These are phyloP conservation scores for Melinaea marsaeus DNA, from an alignment of 2,888 invertebrate species.

Conservation along the genomic window DNA sequence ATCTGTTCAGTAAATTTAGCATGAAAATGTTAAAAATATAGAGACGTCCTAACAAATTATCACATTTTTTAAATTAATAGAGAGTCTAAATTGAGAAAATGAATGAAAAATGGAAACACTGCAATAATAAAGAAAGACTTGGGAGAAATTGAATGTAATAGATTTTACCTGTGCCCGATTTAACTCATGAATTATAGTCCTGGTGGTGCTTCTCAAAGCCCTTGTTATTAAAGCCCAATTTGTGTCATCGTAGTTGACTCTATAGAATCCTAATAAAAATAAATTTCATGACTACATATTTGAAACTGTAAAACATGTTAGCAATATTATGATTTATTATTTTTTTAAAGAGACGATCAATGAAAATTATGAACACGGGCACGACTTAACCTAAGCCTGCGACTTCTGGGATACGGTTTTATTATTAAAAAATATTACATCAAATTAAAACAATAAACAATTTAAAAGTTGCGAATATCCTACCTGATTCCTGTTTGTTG, in stretches of 20 bases:
- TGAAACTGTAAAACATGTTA: background rate
- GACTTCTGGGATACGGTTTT: too few relatives aligned
- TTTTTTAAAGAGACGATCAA: background rate
- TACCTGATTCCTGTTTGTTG: constrained; percentile 79
- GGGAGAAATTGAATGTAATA: background rate
- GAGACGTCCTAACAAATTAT: too few relatives aligned
- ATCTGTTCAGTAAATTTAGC: too few relatives aligned
- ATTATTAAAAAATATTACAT: too few relatives aligned
- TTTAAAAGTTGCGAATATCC: constrained; percentile 18
- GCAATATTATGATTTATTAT: background rate
- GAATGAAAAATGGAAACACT: too few relatives aligned
- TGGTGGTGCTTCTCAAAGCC: constrained; percentile 60
- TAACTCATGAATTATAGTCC: constrained; percentile 73
- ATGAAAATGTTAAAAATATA: too few relatives aligned
- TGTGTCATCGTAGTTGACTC: constrained; percentile 78
- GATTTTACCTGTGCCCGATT: constrained; percentile 81
- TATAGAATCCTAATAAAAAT: constrained; percentile 74
- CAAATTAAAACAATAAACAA: constrained; percentile 11
- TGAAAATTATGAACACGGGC: too few relatives aligned
- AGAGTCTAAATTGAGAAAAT: too few relatives aligned
- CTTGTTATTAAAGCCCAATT: constrained; percentile 78
- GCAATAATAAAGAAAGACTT: background rate
- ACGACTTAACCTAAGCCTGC: too few relatives aligned
- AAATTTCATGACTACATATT: background rate
- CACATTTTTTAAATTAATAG: too few relatives aligned